phyloP scores from a whole-genome alignment of 2,888 invertebrate species.

The Spodoptera picta region DNA sequence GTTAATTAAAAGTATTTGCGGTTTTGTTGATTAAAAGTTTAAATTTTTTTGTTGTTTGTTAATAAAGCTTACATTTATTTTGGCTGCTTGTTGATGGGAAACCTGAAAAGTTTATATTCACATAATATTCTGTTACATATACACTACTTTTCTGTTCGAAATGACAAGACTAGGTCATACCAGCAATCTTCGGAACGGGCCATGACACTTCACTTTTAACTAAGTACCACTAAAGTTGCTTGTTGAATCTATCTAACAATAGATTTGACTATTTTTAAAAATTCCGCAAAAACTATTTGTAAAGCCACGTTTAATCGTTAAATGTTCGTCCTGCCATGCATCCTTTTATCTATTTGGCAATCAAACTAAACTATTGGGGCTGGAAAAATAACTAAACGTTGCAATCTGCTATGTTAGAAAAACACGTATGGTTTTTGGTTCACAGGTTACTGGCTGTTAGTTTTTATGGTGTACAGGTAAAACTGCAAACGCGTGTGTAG shows the following conservation, averaged over 20 bases:
- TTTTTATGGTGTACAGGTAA: too few species aligned
- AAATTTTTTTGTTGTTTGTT: not conserved
- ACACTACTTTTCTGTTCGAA: too few species aligned
- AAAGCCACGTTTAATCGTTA: slow-evolving; percentile 30
- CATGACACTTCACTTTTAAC: too few species aligned
- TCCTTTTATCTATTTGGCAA: slow-evolving; percentile 42
- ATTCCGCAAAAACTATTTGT: slow-evolving; percentile 35
- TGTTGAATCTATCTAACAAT: too few species aligned
- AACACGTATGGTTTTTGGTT: slow-evolving; percentile 11
- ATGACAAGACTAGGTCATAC: too few species aligned
- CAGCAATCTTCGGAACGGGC: too few species aligned
- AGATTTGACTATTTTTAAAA: slow-evolving; percentile 18
- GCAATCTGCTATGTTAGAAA: slow-evolving; percentile 32
- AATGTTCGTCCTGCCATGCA: slow-evolving; percentile 35
- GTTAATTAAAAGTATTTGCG: slow-evolving; percentile 32
- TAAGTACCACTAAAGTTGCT: too few species aligned
- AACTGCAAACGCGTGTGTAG: too few species aligned
- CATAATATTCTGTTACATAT: too few species aligned
- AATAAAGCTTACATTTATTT: not conserved
- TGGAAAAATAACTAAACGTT: slow-evolving; percentile 23
- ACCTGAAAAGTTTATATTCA: too few species aligned
- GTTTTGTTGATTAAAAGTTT: slow-evolving; percentile 17
- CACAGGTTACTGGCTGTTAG: slow-evolving; percentile 2
- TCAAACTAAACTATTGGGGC: slow-evolving; percentile 30
- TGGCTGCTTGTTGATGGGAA: not conserved